These are phyloP conservation scores for Drosophila birchii DNA, from an alignment of 2,888 invertebrate genomes.

Conservation along the genomic window DNA sequence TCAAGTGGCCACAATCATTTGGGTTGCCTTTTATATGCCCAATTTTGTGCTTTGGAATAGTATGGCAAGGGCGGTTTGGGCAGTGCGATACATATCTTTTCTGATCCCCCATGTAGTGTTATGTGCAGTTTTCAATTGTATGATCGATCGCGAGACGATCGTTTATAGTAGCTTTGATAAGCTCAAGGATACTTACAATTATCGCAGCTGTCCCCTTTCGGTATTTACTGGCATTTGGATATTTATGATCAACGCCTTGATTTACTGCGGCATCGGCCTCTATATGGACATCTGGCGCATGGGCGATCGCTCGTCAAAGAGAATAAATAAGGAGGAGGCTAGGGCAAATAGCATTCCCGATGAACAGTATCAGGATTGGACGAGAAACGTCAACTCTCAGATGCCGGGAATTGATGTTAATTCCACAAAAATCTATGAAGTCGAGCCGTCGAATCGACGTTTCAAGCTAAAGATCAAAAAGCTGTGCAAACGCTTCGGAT, in stretches of 20 bases:
- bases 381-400: constrained; percentile 37
- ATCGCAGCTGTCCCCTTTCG: constrained; percentile 17
- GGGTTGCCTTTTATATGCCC: constrained; percentile 90
- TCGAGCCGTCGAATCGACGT: constrained; percentile 84
- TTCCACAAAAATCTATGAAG: constrained; percentile 83
- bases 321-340: not conserved
- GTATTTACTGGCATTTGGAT: constrained; percentile 27
- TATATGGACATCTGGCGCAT: constrained; percentile 84
- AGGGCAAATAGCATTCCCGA: constrained; percentile 8
- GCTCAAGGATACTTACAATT: constrained; percentile 17
- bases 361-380: constrained; percentile 41
- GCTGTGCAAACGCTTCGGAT: constrained; percentile 89
- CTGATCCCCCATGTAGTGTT: constrained; percentile 91
- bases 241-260: constrained; percentile 25
- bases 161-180: constrained; percentile 14
- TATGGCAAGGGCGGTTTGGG: constrained; percentile 18
- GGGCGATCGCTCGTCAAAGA: constrained; percentile 33
- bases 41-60: constrained; percentile 86
- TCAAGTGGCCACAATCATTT: constrained; percentile 89
- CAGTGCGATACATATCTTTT: constrained; percentile 48
- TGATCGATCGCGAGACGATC: constrained; percentile 60
- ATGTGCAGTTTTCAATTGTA: constrained; percentile 83
- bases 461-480: constrained; percentile 82
- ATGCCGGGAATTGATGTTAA: constrained; percentile 43
- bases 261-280: constrained; percentile 88